Conservation (phyloP, 2,888 invertebrate genomes). For the Ectropis crepuscularia region DNA sequence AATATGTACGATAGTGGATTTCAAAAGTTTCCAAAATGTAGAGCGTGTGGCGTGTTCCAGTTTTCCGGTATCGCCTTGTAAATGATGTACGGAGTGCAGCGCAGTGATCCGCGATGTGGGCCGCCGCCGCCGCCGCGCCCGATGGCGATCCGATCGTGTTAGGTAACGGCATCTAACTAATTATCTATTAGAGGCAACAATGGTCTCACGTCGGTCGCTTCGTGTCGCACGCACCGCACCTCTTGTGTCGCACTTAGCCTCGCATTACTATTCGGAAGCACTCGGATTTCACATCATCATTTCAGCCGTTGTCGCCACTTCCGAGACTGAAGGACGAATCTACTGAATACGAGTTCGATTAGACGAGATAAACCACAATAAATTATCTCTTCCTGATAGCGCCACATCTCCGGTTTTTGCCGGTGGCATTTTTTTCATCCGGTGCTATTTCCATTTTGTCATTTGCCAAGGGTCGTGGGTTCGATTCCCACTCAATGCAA, state of each 20-base stretch:
- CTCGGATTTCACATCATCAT: slow-evolving; percentile 23
- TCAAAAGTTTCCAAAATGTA: slow-evolving; percentile 44
- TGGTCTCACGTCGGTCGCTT: slow-evolving; percentile 73
- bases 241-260: slow-evolving; percentile 13
- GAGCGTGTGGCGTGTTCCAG: slow-evolving; percentile 53
- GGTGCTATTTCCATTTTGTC: too few species aligned
- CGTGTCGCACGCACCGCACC: slow-evolving; percentile 54
- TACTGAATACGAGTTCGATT: too few species aligned
- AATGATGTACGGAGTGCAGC: slow-evolving; percentile 53
- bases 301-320: slow-evolving; percentile 9
- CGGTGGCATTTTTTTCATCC: too few species aligned
- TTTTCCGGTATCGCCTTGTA: slow-evolving; percentile 53
- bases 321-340: too few species aligned
- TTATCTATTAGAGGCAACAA: slow-evolving; percentile 81
- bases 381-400: too few species aligned
- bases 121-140: slow-evolving; percentile 48
- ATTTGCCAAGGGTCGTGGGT: too few species aligned
- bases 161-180: slow-evolving; percentile 80
- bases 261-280: slow-evolving; percentile 30
- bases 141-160: slow-evolving; percentile 71
- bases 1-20: slow-evolving; percentile 40
- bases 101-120: slow-evolving; percentile 64
- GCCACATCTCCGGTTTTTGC: too few species aligned
- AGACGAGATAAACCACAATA: too few species aligned
- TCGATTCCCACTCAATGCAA: too few species aligned